These are phyloP conservation scores for Linyphia triangularis DNA, from an alignment of 2,888 invertebrate genomes.

Conservation along the genomic window DNA sequence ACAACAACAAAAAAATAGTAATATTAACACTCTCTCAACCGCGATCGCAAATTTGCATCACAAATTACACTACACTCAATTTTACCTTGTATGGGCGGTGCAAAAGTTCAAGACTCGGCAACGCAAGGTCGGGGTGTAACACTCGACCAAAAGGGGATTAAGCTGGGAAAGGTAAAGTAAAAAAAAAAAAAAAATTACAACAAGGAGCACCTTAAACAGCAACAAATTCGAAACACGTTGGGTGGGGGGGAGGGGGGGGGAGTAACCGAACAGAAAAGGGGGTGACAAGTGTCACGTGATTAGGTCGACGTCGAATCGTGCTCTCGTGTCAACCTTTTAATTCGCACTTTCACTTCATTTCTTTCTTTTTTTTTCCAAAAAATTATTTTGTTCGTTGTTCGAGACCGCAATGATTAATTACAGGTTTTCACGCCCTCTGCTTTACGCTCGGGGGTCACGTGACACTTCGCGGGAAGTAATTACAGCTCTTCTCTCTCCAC, in stretches of 20 bases:
- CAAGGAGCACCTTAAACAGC: background rate
- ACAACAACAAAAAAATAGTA: background rate
- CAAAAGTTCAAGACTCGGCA: background rate
- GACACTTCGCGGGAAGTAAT: constrained; percentile 68
- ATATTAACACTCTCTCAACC: constrained; percentile 21
- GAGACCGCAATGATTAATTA: constrained; percentile 73
- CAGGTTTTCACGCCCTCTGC: constrained; percentile 59
- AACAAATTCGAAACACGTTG: constrained; percentile 36
- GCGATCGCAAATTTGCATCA: constrained; percentile 53
- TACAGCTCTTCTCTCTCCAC: constrained; percentile 39
- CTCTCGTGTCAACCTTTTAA: constrained; percentile 70
- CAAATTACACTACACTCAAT: constrained; percentile 47
- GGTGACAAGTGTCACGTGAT: constrained; percentile 58
- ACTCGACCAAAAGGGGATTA: constrained; percentile 9
- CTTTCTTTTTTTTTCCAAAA: constrained; percentile 1
- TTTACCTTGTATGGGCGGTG: background rate
- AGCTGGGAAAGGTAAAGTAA: constrained; percentile 12
- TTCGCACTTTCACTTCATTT: constrained; percentile 58
- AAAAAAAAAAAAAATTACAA: background rate
- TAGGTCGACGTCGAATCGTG: constrained; percentile 31
- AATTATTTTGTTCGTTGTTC: constrained; percentile 25
- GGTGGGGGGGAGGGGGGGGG: background rate
- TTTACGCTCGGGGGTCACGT: constrained; percentile 65
- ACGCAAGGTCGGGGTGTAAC: constrained; percentile 25
- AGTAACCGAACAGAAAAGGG: constrained; percentile 43